These are phyloP conservation scores for Sthenelais limicola DNA, from an alignment of 2,888 invertebrate genomes.

Conservation along the genomic window DNA sequence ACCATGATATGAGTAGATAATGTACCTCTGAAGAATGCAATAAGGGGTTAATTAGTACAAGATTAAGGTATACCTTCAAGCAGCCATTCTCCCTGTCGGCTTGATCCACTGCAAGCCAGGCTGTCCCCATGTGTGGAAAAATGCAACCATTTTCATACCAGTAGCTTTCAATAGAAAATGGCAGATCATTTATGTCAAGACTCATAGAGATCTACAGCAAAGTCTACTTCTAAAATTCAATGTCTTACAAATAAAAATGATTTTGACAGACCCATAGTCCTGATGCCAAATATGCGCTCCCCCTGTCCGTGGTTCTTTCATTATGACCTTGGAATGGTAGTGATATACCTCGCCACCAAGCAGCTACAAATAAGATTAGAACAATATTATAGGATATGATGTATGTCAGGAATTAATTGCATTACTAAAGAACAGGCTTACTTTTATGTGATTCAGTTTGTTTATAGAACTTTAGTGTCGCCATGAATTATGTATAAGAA, in stretches of 20 bases:
- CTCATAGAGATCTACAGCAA: not conserved
- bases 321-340: constrained; percentile 50
- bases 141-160: constrained; percentile 51
- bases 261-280: constrained; percentile 48
- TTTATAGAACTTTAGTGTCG: too few relatives aligned
- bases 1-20: too few relatives aligned
- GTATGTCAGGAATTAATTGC: not conserved
- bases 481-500: too few relatives aligned
- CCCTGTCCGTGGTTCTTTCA: constrained; percentile 48
- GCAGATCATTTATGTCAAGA: not conserved
- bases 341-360: constrained; percentile 50
- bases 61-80: constrained; percentile 43
- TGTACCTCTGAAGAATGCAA: too few relatives aligned
- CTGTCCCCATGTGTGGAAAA: constrained; percentile 49
- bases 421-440: not conserved
- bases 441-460: too few relatives aligned
- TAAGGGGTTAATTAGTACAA: too few relatives aligned
- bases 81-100: constrained; percentile 48
- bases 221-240: too few relatives aligned
- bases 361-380: constrained; percentile 33
- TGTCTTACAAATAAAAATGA: not conserved
- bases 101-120: constrained; percentile 48
- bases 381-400: not conserved
- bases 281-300: constrained; percentile 49
- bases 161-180: constrained; percentile 39